Conservation (phyloP, 1,140 invertebrate species). For the Arion vulgaris region DNA sequence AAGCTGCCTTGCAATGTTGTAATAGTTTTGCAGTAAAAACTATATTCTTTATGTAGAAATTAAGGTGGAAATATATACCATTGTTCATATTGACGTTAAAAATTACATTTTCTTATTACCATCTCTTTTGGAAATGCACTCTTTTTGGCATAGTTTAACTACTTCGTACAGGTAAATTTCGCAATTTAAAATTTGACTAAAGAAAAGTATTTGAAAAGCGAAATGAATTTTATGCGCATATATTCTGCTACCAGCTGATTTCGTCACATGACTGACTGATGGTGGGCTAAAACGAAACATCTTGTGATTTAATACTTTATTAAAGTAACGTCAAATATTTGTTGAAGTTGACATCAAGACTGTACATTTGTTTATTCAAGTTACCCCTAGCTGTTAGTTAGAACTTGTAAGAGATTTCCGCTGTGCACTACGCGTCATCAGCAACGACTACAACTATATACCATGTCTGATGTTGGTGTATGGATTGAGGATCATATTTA, state of each 20-base stretch:
- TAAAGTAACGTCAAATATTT: neutral
- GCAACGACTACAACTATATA: too few species aligned
- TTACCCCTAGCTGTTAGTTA: neutral
- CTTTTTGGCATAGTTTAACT: too few species aligned
- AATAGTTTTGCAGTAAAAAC: too few species aligned
- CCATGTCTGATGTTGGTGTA: constrained; percentile 5
- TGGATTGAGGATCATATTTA: constrained; percentile 39
- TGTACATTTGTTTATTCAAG: neutral
- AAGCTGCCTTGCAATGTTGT: too few species aligned
- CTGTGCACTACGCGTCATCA: neutral
- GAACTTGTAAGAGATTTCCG: neutral
- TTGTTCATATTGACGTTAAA: too few species aligned
- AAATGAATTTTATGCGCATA: neutral
- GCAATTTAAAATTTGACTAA: too few species aligned
- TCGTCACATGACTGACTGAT: constrained; percentile 6
- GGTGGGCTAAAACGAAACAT: neutral
- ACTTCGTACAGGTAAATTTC: too few species aligned
- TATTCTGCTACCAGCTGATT: neutral
- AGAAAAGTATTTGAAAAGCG: neutral
- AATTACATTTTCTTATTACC: too few species aligned
- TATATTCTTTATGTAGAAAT: too few species aligned
- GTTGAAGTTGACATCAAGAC: neutral
- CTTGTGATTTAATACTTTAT: neutral
- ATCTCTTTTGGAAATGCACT: too few species aligned
- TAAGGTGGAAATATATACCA: too few species aligned